phyloP scores from a whole-genome alignment of 2,888 invertebrate genomes.

The Tyria jacobaeae region DNA sequence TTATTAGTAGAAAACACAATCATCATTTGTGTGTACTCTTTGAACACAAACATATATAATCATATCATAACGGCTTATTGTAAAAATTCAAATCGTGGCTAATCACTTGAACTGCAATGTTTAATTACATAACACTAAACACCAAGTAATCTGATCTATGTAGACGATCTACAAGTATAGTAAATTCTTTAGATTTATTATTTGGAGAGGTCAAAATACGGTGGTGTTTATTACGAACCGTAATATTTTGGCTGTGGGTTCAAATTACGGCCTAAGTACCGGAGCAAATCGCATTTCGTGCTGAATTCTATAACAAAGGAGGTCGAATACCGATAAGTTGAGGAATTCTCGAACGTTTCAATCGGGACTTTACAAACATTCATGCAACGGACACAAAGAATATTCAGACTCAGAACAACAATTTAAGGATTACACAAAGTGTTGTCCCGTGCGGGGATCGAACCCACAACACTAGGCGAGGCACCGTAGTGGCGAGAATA shows the following conservation, averaged over 20 bases:
- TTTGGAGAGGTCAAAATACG: slow-evolving; percentile 2
- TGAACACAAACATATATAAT: background rate
- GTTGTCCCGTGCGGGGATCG: no score
- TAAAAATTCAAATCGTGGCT: slow-evolving; percentile 12
- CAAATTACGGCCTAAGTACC: slow-evolving; percentile 57
- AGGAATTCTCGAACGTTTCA: slow-evolving; percentile 46
- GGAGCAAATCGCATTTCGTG: slow-evolving; percentile 66
- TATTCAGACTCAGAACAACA: no score
- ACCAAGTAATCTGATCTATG: slow-evolving; percentile 8
- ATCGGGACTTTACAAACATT: no score
- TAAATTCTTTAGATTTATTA: background rate
- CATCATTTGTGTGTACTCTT: no score
- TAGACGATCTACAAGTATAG: background rate
- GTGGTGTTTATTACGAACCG: slow-evolving; percentile 31
- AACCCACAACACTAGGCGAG: no score
- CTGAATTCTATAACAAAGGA: slow-evolving; percentile 64
- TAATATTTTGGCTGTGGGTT: slow-evolving; percentile 62
- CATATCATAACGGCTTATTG: background rate
- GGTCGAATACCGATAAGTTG: slow-evolving; percentile 55
- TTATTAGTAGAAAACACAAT: no score
- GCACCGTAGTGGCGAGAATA: no score
- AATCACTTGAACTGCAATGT: slow-evolving; percentile 10
- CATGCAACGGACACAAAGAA: no score
- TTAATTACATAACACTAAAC: slow-evolving; percentile 7
- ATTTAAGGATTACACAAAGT: no score